Percentiles rank a stretch among this genome's conserved stretches.
These are phyloP conservation scores for Nymphalis c-album DNA, from an alignment of 2,888 invertebrate species.

Conservation along the genomic window DNA sequence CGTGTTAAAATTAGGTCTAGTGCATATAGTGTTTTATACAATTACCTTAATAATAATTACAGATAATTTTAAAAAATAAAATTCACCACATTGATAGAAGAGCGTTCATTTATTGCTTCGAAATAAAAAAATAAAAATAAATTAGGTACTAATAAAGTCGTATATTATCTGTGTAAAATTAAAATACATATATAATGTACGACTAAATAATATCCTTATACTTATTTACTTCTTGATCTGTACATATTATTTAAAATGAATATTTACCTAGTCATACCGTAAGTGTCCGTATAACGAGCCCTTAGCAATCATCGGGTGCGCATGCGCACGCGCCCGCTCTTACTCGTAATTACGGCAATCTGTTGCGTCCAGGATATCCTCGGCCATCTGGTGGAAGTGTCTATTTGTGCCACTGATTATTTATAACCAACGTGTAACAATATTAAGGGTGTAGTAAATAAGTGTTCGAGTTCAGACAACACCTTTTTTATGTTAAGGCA, in stretches of 20 bases:
- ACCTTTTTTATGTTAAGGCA: background rate
- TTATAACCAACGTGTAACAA: constrained; percentile 33
- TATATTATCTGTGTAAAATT: too few relatives aligned
- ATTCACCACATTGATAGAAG: too few relatives aligned
- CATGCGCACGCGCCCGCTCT: constrained; percentile 51
- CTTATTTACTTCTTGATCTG: too few relatives aligned
- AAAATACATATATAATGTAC: too few relatives aligned
- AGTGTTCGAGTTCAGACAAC: constrained; percentile 19
- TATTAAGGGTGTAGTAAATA: constrained; percentile 37
- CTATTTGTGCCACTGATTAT: constrained; percentile 53
- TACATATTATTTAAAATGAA: too few relatives aligned
- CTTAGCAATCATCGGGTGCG: constrained; percentile 23
- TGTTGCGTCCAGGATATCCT: constrained; percentile 76
- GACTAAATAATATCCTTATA: too few relatives aligned
- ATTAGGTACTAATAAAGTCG: too few relatives aligned
- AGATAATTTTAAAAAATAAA: background rate
- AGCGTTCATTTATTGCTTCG: too few relatives aligned
- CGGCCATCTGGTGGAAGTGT: constrained; percentile 71
- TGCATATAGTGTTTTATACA: constrained; percentile 33
- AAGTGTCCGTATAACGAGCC: constrained; percentile 24
- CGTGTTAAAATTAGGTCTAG: constrained; percentile 46
- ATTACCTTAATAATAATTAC: background rate
- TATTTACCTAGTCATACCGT: background rate
- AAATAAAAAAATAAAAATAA: too few relatives aligned
- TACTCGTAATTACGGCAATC: constrained; percentile 71